phyloP scores from a whole-genome alignment of 2,888 invertebrate genomes.

The Lasioglossum leucozonium region DNA sequence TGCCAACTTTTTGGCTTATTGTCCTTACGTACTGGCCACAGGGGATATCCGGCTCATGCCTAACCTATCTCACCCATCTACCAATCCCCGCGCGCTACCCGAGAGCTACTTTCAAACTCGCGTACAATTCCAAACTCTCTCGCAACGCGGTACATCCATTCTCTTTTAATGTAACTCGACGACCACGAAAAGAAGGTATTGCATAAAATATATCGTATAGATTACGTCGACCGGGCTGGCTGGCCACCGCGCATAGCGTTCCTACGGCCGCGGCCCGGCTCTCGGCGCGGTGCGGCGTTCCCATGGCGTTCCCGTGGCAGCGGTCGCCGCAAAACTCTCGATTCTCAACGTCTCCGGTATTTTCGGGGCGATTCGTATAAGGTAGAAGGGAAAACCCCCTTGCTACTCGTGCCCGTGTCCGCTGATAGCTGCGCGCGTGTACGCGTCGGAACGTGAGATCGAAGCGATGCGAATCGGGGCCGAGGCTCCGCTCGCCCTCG shows the following conservation, averaged over 20 bases:
- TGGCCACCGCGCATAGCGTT: not conserved
- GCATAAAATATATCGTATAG: not conserved
- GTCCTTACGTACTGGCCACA: slow-evolving; percentile 82
- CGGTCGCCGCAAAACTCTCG: not conserved
- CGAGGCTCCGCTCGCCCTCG: not conserved
- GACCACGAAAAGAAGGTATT: not conserved
- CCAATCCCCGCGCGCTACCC: slow-evolving; percentile 15
- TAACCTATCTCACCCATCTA: slow-evolving; percentile 52
- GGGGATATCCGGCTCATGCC: slow-evolving; percentile 76
- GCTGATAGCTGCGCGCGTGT: not conserved
- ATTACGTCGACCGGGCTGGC: not conserved
- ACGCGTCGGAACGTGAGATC: not conserved
- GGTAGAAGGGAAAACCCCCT: no score
- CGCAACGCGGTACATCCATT: slow-evolving; percentile 41
- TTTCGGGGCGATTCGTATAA: not conserved
- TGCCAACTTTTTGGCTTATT: slow-evolving; percentile 83
- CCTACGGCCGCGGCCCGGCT: not conserved
- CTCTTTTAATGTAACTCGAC: slow-evolving; percentile 20
- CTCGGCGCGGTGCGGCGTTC: not conserved
- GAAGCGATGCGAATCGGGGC: not conserved
- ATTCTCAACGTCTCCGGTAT: not conserved
- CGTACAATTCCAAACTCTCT: slow-evolving; percentile 64
- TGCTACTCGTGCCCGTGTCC: no score
- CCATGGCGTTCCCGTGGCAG: not conserved
- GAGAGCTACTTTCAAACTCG: slow-evolving; percentile 68